These are phyloP conservation scores for Pemphigus obesinymphae DNA, from an alignment of 1,140 invertebrate species.

Conservation along the genomic window DNA sequence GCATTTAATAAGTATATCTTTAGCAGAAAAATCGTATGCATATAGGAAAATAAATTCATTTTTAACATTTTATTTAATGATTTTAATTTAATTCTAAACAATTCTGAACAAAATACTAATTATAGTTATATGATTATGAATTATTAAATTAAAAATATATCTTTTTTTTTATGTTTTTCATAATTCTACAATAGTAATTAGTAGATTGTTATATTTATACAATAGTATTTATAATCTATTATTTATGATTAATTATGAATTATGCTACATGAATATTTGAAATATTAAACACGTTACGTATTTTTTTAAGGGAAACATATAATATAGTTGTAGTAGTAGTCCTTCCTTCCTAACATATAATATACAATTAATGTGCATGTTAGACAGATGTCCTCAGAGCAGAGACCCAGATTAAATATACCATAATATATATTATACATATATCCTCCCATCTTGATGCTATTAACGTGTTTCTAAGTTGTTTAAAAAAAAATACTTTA, in stretches of 20 bases:
- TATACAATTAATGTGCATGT: background rate
- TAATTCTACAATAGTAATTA: too few species aligned
- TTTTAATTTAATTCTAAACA: too few species aligned
- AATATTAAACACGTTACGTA: background rate
- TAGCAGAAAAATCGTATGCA: too few species aligned
- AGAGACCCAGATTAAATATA: background rate
- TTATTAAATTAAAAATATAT: too few species aligned
- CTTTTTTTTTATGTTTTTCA: background rate
- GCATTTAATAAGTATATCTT: background rate
- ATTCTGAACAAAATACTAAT: too few species aligned
- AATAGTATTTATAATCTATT: too few species aligned
- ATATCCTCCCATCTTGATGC: background rate
- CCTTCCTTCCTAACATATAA: background rate
- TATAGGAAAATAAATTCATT: too few species aligned
- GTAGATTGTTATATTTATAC: too few species aligned
- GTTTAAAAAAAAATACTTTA: background rate
- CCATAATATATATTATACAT: background rate
- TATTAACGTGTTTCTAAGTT: background rate
- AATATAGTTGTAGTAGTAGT: background rate
- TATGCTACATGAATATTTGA: too few species aligned
- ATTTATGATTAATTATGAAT: too few species aligned
- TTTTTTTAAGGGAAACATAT: background rate
- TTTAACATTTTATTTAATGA: too few species aligned
- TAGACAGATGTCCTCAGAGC: slow-evolving; percentile 7
- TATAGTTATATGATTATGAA: too few species aligned